Percentiles rank a stretch among this genome's conserved stretches.
phyloP scores from a whole-genome alignment of 1,140 invertebrate genomes.

The Choristoneura fumiferana region DNA sequence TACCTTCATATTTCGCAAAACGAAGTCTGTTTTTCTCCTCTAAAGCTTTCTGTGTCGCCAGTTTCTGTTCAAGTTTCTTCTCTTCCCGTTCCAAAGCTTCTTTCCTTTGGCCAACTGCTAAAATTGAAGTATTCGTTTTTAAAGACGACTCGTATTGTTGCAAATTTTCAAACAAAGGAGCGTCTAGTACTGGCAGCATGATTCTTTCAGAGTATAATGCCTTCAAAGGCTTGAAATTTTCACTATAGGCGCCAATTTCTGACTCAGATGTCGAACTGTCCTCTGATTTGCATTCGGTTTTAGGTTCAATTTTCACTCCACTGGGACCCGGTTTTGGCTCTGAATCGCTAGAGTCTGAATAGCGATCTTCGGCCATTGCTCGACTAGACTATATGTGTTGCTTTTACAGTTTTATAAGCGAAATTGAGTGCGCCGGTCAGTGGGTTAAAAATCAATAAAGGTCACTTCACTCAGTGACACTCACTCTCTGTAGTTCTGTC shows the following conservation, averaged over 20 bases:
- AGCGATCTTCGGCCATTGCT: slow-evolving; percentile 41
- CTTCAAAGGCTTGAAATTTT: slow-evolving; percentile 83
- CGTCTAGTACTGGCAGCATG: slow-evolving; percentile 75
- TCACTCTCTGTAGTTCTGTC: too few relatives aligned
- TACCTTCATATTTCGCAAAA: slow-evolving; percentile 61
- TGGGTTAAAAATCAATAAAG: slow-evolving; percentile 11
- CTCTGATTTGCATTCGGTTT: background rate
- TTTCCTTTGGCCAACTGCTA: slow-evolving; percentile 45
- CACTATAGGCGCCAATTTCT: slow-evolving; percentile 81
- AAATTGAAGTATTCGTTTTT: slow-evolving; percentile 32
- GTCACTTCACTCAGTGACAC: too few relatives aligned
- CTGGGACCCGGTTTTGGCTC: slow-evolving; percentile 5
- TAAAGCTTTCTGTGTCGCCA: slow-evolving; percentile 42
- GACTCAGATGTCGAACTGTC: slow-evolving; percentile 74
- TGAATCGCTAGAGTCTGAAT: slow-evolving; percentile 37
- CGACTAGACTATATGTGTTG: background rate
- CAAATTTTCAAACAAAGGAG: slow-evolving; percentile 82
- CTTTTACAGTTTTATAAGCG: slow-evolving; percentile 5
- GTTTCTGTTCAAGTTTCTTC: slow-evolving; percentile 42
- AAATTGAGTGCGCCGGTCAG: background rate
- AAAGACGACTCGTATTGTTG: slow-evolving; percentile 77
- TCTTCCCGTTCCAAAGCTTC: slow-evolving; percentile 50
- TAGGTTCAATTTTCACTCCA: background rate
- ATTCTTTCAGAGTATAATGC: slow-evolving; percentile 81
- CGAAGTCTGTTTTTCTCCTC: slow-evolving; percentile 61